Evolutionary conservation across 2,888 invertebrate genomes (phyloP).

Genomic region (Megamerina dolium): DNA sequence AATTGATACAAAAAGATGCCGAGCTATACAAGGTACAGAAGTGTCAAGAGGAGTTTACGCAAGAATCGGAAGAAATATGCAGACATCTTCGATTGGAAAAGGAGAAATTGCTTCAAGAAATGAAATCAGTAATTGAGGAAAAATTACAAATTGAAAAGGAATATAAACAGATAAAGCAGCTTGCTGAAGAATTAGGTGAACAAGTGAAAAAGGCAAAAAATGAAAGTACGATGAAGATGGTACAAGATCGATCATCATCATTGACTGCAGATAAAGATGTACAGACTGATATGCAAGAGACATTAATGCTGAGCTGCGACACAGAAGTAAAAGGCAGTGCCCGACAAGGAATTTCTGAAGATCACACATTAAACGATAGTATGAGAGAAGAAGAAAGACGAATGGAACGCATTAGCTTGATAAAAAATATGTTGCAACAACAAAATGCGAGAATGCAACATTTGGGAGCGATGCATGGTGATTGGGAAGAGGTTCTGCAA

Average conservation of each 20-base stretch:
- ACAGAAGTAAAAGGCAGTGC: no score
- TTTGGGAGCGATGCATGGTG: constrained; percentile 31
- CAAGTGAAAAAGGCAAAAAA: no score
- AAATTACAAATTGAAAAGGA: constrained; percentile 7
- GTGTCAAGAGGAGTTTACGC: constrained; percentile 10
- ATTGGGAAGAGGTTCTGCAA: constrained; percentile 38
- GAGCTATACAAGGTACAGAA: constrained; percentile 14
- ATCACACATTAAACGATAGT: not conserved
- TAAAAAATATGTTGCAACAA: constrained; percentile 31
- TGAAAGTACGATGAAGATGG: no score
- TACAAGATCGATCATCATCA: no score
- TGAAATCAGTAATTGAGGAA: constrained; percentile 5
- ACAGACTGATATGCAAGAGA: no score
- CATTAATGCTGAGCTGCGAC: no score
- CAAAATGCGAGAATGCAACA: constrained; percentile 36
- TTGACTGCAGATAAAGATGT: constrained; percentile 6
- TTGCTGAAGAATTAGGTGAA: not conserved
- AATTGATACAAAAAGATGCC: constrained; percentile 11
- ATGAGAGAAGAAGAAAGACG: constrained; percentile 7
- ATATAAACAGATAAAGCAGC: not conserved
- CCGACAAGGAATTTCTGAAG: no score
- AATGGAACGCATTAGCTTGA: constrained; percentile 23
- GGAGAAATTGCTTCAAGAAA: not conserved
- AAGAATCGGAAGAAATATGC: no score
- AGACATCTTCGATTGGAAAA: constrained; percentile 1